phyloP scores from a whole-genome alignment of 2,888 invertebrate genomes.

The Agriopis marginaria region DNA sequence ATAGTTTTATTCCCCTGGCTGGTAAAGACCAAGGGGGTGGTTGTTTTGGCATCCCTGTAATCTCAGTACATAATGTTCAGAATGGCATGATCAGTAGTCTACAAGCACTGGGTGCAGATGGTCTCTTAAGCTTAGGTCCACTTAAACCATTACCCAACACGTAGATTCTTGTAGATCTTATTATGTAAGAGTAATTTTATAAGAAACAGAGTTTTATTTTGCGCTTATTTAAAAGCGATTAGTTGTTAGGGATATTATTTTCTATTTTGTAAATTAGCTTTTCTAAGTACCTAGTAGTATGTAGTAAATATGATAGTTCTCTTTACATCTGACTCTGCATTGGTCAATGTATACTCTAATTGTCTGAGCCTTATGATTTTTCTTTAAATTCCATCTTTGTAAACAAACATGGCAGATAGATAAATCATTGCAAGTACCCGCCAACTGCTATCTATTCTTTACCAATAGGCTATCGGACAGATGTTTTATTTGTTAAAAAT shows the following conservation, averaged over 20 bases:
- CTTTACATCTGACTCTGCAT: neutral
- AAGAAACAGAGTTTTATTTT: slow-evolving; percentile 24
- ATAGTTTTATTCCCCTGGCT: slow-evolving; percentile 91
- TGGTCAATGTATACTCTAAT: no score
- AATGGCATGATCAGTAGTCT: slow-evolving; percentile 86
- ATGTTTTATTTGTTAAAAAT: no score
- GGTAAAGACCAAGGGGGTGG: slow-evolving; percentile 87
- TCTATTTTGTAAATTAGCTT: slow-evolving; percentile 24
- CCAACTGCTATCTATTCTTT: no score
- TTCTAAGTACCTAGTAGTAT: slow-evolving; percentile 34
- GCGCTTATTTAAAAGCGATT: slow-evolving; percentile 11
- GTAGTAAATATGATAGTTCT: neutral
- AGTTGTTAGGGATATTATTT: slow-evolving; percentile 5
- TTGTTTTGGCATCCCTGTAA: slow-evolving; percentile 90
- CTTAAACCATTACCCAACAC: slow-evolving; percentile 86
- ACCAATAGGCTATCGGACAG: no score
- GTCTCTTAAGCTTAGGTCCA: slow-evolving; percentile 90
- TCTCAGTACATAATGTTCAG: slow-evolving; percentile 88
- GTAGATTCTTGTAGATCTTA: slow-evolving; percentile 51
- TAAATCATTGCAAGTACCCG: neutral
- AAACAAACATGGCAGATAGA: slow-evolving; percentile 1
- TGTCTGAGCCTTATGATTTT: neutral
- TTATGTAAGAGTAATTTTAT: slow-evolving; percentile 24
- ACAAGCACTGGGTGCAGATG: slow-evolving; percentile 89
- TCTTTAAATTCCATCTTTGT: neutral